Base-by-base conservation (phyloP, 2,888 invertebrate species). In the Thalpophila matura region DNA sequence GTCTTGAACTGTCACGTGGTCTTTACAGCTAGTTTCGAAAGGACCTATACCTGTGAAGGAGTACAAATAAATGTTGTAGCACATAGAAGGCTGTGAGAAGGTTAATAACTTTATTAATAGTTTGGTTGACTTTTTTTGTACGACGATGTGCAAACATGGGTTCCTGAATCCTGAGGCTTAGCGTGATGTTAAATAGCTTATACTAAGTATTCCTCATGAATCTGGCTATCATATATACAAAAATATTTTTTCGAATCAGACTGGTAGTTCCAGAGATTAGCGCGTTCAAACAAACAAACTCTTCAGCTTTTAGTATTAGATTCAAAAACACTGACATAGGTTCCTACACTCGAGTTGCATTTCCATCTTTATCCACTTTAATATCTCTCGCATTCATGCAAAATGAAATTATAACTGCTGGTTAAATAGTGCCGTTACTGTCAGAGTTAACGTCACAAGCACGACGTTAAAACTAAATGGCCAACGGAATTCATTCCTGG, bases 1-100 rank as follows among this genome's bases (percentile, higher is more conserved):
- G 42, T 96, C 96, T 42, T 86, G 85, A 4, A 96, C 93, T 18
- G 94, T 89, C 14, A 96, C 90, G 58, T 86, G 88, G 83, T 96
- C 96, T 9, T 90, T 92, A 76, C 96, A 96, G 5, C 88, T 86
- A 20, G 87, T 86, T 65, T 94, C 95, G 74, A 91, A 95, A 0
- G 95, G 95, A 6, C 93, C 95, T 76, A 95, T 91, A 74, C 90
- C 95, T 95, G 85, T 9, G 67, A 65, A 79, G 14, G 24, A 50
- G 26, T 26, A 26, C 61, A 61, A 38, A 16, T 12, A 16, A 3
- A 16, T 22, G n/a, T n/a, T n/a, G n/a, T n/a, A n/a, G n/a, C n/a
- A n/a, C n/a, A n/a, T n/a, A n/a, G n/a, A n/a, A n/a, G n/a, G n/a
- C n/a, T n/a, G n/a, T n/a, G n/a, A n/a, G n/a, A n/a, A n/a, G n/a